Evolutionary conservation across 1,140 invertebrate genomes (phyloP), one percentile per base, ranked within the genome.

Genomic region (Caenorhabditis latens): DNA sequence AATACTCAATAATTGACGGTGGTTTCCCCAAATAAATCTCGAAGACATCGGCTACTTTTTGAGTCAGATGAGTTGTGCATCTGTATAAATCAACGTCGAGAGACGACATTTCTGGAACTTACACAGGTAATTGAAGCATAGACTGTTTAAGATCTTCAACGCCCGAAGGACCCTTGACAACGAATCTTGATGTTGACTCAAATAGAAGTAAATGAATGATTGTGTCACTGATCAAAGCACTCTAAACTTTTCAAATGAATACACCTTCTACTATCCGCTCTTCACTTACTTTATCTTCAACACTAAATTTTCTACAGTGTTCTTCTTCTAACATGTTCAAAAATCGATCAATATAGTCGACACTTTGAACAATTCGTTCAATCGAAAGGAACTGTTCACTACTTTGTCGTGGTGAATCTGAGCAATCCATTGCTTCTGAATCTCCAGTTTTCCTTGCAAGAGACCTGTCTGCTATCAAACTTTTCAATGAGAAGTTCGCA

Each of bases 401-500:
- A 13, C 9, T 6, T n/a, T 79, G 71, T 50, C 43, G 50, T 9
- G 71, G 71, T 46, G 71, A 79, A 50, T 11, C 11, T 2, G 71
- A 79, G 24, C 71, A 79, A 50, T 79, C 71, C 71, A 79, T 79
- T 8, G 46, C 7, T 50, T 79, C 71, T 8, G 46, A 79, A 57
- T 79, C 86, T 43, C 53, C 53, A 0, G 48, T 86, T 58, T 83
- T 86, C 42, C 86, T 43, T 7, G 83, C 83, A 8, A 88, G 46
- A 58, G 87, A 79, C 8, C 87, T 19, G 55, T 88, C 87, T 13
- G 83, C 87, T 24, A 88, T 88, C 13, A 88, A 53, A 65, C 87
- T 88, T 53, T 84, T 84, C 83, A 88, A 40, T 5, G 83, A 86
- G 53, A 88, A 88, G 8, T 85, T 53, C 16, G 58, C 61, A 7